Percentiles rank a stretch among this genome's conserved stretches.
Evolutionary conservation across 2,113 vertebrate species (phyloP).

Genomic region (Phyllostomus hastatus): DNA sequence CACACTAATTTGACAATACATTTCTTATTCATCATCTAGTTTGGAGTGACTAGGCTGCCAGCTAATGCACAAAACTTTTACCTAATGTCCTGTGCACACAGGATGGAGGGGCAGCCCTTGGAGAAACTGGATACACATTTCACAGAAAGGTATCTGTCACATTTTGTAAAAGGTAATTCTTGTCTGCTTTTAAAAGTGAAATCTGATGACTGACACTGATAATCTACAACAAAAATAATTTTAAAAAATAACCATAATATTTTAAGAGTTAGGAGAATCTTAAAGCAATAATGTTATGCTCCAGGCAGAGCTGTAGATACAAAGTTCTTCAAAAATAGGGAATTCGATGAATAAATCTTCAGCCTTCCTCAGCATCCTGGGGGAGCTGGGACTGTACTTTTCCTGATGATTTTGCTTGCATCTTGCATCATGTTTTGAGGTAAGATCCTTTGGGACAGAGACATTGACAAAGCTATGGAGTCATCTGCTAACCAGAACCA

Average conservation of each 20-base stretch:
- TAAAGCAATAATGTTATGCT: background rate
- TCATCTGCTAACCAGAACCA: accelerated
- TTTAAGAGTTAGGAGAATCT: background rate
- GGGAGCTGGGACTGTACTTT: background rate
- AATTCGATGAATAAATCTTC: background rate
- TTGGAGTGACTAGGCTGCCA: background rate
- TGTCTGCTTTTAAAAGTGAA: background rate
- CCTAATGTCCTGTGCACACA: background rate
- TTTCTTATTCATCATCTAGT: background rate
- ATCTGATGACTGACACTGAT: background rate
- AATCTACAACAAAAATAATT: background rate
- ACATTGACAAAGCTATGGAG: background rate
- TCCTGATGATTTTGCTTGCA: background rate
- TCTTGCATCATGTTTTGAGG: background rate
- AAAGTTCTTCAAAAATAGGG: background rate
- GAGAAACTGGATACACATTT: background rate
- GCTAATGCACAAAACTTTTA: background rate
- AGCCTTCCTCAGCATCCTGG: background rate
- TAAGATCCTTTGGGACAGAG: slow-evolving; percentile 8
- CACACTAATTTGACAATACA: background rate
- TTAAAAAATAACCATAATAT: background rate
- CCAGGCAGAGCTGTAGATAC: background rate
- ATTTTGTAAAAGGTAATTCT: background rate
- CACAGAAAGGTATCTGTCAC: background rate
- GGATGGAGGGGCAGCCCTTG: background rate